Base-by-base conservation (phyloP, 2,888 invertebrate genomes). In the Sthenelais limicola region DNA sequence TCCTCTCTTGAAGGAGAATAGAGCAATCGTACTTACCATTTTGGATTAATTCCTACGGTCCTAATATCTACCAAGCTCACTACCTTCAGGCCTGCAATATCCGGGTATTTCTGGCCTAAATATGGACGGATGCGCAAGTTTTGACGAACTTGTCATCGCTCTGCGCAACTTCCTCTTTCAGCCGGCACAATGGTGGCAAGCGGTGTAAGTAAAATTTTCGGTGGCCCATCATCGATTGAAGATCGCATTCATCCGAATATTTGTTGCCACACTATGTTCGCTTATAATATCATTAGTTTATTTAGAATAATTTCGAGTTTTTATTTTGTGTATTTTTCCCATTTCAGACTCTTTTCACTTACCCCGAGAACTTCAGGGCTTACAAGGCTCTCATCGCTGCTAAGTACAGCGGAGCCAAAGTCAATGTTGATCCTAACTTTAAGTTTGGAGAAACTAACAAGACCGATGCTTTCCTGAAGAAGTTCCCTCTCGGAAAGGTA, bases 401-500 rank as follows among this genome's bases (percentile, higher is more conserved):
- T 88, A 93, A 97, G 90, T 98, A 94, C 90, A 95, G 97, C 82
- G 96, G 96, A 85, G 92, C 92, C 83, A 82, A 87, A 33, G 84
- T 90, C 68, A 85, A 81, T 73, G 85, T 89, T 33, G 76, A 82
- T 0, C 82, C 82, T 9, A 92, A 92, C 88, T 98, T 98, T 88
- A 93, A 94, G 80, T 95, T 97, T 86, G 98, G 97, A 75, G 94
- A 95, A 89, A 96, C 96, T 77, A 97, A 98, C 89, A 95, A 94
- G 88, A 91, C 92, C 73, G 92, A 92, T 78, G 93, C 90, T 68
- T 98, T 97, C 89, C 89, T 95, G 80, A 93, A 94, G 89, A 98
- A 98, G 89, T 98, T 98, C 89, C 97, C 97, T n/a, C 90, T 94
- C 77, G 97, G 97, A 89, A 97, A 97, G 93, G 97, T 97, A 89